phyloP scores from a whole-genome alignment of 2,797 vertebrate genomes.

The Psittacula echo region DNA sequence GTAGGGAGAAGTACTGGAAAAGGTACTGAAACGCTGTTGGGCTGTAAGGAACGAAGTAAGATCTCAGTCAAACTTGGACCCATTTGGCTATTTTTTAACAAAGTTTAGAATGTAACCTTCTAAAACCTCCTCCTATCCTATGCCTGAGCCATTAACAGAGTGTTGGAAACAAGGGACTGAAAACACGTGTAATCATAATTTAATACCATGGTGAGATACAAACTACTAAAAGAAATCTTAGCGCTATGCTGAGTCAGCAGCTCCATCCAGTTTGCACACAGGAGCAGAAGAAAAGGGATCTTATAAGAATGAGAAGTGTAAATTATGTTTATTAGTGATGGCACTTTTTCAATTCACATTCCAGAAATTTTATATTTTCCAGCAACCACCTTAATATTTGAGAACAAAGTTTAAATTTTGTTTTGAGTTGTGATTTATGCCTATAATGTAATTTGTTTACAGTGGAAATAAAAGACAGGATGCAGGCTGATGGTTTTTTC shows the following conservation, averaged over 20 bases:
- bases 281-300: background rate
- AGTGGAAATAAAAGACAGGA: background rate
- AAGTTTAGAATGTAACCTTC: background rate
- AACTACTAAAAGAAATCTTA: background rate
- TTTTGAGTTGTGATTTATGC: background rate
- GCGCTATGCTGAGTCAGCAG: background rate
- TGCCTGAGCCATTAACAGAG: background rate
- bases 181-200: accelerated
- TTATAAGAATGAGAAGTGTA: background rate
- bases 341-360: background rate
- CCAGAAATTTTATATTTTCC: background rate
- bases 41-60: background rate
- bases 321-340: background rate
- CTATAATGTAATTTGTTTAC: background rate
- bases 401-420: background rate
- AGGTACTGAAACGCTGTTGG: background rate
- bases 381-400: background rate
- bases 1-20: background rate
- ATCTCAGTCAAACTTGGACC: background rate
- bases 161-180: background rate
- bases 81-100: background rate
- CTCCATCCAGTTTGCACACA: background rate
- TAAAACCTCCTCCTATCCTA: background rate
- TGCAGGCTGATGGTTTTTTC: background rate
- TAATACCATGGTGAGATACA: background rate